These are phyloP conservation scores for Drosophila bocki DNA, from an alignment of 1,140 invertebrate genomes.

Conservation along the genomic window DNA sequence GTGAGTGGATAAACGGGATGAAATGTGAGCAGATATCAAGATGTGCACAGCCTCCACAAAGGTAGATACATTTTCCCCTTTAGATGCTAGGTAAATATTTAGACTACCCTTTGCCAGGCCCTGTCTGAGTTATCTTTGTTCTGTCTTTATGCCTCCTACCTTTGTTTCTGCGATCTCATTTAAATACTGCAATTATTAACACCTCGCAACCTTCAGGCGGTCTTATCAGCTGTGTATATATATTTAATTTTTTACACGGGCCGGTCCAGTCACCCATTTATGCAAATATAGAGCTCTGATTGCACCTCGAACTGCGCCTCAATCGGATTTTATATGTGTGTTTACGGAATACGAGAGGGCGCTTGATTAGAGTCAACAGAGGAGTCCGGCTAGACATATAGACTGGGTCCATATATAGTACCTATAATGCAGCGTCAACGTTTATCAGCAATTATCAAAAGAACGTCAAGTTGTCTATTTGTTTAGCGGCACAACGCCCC, in stretches of 20 bases:
- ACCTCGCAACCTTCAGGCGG: slow-evolving; percentile 18
- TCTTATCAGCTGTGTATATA: slow-evolving; percentile 22
- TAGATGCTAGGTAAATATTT: slow-evolving; percentile 12
- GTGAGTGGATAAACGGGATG: slow-evolving; percentile 1
- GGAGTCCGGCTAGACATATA: slow-evolving; percentile 21
- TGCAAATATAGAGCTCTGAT: slow-evolving; percentile 64
- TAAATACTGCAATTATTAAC: slow-evolving; percentile 41
- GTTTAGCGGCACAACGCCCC: slow-evolving; percentile 60
- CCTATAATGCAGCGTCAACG: slow-evolving; percentile 39
- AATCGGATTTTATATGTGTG: slow-evolving; percentile 28
- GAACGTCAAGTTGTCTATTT: slow-evolving; percentile 54
- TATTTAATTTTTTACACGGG: slow-evolving; percentile 8
- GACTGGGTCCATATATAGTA: slow-evolving; percentile 19
- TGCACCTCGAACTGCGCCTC: slow-evolving; percentile 66
- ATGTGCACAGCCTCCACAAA: not conserved
- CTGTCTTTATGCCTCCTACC: not conserved
- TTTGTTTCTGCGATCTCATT: slow-evolving; percentile 23
- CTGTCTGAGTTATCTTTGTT: slow-evolving; percentile 16
- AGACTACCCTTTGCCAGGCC: slow-evolving; percentile 11
- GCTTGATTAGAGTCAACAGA: slow-evolving; percentile 74
- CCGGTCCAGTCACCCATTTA: slow-evolving; percentile 51
- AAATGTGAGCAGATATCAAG: not conserved
- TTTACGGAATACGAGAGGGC: slow-evolving; percentile 12
- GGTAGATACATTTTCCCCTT: slow-evolving; percentile 6
- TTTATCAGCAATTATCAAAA: slow-evolving; percentile 70